Evolutionary conservation across 30 jellyfish, hydroid and myxozoan genomes (phyloP), one percentile per base, ranked within the genome.

Genomic region (Turritopsis dohrnii): DNA sequence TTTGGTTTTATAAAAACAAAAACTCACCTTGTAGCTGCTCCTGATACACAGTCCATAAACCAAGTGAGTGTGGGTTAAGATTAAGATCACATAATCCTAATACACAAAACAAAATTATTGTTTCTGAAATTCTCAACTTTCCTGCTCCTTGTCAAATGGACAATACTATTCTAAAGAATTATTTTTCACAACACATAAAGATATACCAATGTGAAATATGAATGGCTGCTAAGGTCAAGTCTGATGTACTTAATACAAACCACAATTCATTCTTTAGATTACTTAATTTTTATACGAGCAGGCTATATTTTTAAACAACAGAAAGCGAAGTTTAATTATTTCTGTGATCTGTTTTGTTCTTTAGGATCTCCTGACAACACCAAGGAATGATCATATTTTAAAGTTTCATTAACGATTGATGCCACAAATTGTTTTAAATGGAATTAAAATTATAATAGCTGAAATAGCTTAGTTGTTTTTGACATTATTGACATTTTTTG

Each of bases 1-100:
- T n/a, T n/a, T n/a, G n/a, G n/a, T n/a, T n/a, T n/a, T n/a, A 41
- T 5, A 41, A 5, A 41, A 41, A 41, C 60, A 41, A 5, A 5
- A 41, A 41, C 60, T 3, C 5, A 41, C 60, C 60, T 41, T 41
- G 60, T 13, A 41, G 13, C 60, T 90, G 91, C 28, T 93, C 96
- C 76, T 93, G 98, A 83, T 88, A 93, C 1, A 93, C 95, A 4
- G 98, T 93, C 98, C 98, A 93, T 21, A 81, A 74, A 24, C 98
- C 98, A 28, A 90, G 21, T 7, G 98, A 80, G 20, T 60, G 22
- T 79, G 96, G 96, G 28, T 88, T 86, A 24, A 85, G 84, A 3
- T 72, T 65, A 28, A 93, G 81, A n/a, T 79, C 91, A 83, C 98
- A 93, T 66, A 93, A 85, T 13, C 96, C 98, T 92, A 75, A 71